phyloP scores from a whole-genome alignment of 2,113 vertebrate genomes.

The Rynchops niger region DNA sequence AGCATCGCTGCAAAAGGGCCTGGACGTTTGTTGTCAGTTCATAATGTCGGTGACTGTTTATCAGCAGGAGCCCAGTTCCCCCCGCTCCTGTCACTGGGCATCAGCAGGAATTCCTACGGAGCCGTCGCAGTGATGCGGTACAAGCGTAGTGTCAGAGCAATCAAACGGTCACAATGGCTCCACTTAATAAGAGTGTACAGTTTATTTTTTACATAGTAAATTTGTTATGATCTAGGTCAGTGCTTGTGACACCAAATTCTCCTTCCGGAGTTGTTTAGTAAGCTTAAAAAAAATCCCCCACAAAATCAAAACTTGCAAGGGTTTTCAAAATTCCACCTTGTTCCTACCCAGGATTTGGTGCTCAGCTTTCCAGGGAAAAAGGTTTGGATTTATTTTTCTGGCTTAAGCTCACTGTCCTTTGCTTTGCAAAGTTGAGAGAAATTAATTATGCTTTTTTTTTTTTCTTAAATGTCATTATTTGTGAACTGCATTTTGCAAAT shows the following conservation, averaged over 20 bases:
- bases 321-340: background rate
- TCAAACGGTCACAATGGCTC: background rate
- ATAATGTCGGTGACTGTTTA: accelerated
- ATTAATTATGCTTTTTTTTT: no score
- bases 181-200: slow-evolving; percentile 4
- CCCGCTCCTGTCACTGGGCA: background rate
- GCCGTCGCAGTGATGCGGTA: accelerated
- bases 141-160: background rate
- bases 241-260: background rate
- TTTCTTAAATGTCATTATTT: background rate
- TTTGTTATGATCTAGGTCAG: slow-evolving; percentile 35
- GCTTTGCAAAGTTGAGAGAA: background rate
- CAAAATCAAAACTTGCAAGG: background rate
- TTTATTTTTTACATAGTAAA: background rate
- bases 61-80: background rate
- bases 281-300: background rate
- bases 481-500: background rate
- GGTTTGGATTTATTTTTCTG: background rate
- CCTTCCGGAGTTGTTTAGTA: background rate
- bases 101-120: background rate
- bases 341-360: background rate
- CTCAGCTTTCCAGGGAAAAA: background rate
- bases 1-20: accelerated
- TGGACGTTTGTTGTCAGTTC: accelerated
- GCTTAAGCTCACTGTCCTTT: background rate